Percentiles rank a stretch among this genome's conserved stretches.
phyloP scores from a whole-genome alignment of 2,797 vertebrate species.

The Sebastes nivosus region DNA sequence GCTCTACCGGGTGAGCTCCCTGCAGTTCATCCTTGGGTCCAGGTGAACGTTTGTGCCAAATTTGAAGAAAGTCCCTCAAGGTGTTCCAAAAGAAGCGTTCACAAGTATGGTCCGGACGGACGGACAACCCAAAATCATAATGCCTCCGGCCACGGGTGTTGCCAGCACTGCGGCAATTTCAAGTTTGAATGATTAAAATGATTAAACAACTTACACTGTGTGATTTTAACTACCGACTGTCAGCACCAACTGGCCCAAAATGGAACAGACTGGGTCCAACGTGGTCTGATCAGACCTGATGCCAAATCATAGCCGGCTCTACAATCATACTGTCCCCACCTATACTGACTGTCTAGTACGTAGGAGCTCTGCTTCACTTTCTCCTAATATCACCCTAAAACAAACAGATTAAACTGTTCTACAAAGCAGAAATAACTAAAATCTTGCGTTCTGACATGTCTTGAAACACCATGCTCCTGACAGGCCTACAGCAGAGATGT shows the following conservation, averaged over 20 bases:
- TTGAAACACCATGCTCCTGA: conserved; percentile 2
- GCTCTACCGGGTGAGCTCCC: no score
- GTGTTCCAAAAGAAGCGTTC: no score
- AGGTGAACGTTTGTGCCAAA: no score
- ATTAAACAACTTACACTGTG: not conserved
- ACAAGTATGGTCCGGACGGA: no score
- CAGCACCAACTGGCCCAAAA: not conserved
- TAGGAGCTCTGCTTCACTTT: not conserved
- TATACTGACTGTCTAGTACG: not conserved
- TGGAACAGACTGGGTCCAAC: not conserved
- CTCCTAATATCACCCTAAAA: not conserved
- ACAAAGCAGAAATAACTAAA: not conserved
- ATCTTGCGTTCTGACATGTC: not conserved
- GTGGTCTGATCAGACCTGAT: not conserved
- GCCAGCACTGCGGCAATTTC: not conserved
- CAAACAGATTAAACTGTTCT: not conserved
- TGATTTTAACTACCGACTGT: not conserved
- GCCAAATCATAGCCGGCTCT: not conserved
- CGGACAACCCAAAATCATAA: no score
- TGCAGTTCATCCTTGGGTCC: no score
- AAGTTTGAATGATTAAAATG: not conserved
- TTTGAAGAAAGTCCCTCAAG: no score
- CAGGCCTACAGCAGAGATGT: conserved; percentile 20
- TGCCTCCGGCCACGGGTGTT: no score
- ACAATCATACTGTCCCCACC: not conserved